Evolutionary conservation across 37 sponge, comb jelly and placozoan genomes (phyloP).

Genomic region (Tethya wilhelma): DNA sequence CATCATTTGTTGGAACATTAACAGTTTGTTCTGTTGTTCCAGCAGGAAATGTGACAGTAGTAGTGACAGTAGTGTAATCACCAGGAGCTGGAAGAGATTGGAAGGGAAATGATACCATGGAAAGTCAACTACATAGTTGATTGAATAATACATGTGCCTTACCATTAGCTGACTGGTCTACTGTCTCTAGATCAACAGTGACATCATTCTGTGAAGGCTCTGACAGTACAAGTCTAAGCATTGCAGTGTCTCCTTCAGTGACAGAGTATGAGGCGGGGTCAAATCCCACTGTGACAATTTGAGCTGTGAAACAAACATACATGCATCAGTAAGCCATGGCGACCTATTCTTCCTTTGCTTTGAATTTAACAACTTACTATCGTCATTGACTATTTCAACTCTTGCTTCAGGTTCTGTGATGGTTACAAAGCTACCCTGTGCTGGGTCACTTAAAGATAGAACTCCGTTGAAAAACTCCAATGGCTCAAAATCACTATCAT

Average conservation of each 20-base stretch:
- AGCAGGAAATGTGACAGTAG: slow-evolving; percentile 15
- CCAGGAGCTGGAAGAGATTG: slow-evolving; percentile 22
- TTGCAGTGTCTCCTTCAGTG: slow-evolving; percentile 13
- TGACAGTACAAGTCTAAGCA: neutral
- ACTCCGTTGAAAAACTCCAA: too few species aligned
- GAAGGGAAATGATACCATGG: too few species aligned
- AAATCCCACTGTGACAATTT: slow-evolving; percentile 31
- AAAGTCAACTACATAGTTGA: neutral
- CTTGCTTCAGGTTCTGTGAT: too few species aligned
- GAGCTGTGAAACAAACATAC: too few species aligned
- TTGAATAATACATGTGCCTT: too few species aligned
- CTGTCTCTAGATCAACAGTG: slow-evolving; percentile 1
- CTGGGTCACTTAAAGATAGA: too few species aligned
- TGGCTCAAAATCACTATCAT: too few species aligned
- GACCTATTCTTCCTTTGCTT: too few species aligned
- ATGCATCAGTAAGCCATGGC: too few species aligned
- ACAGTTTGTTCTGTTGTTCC: neutral
- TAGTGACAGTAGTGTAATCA: slow-evolving; percentile 21
- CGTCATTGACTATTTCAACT: too few species aligned
- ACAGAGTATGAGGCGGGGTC: slow-evolving; percentile 45
- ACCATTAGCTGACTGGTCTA: slow-evolving; percentile 18
- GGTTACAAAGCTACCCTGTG: too few species aligned
- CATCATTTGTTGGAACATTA: slow-evolving; percentile 23
- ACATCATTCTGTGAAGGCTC: neutral
- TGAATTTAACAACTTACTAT: too few species aligned